phyloP scores from a whole-genome alignment of 1,140 invertebrate genomes.

The Diprion similis region DNA sequence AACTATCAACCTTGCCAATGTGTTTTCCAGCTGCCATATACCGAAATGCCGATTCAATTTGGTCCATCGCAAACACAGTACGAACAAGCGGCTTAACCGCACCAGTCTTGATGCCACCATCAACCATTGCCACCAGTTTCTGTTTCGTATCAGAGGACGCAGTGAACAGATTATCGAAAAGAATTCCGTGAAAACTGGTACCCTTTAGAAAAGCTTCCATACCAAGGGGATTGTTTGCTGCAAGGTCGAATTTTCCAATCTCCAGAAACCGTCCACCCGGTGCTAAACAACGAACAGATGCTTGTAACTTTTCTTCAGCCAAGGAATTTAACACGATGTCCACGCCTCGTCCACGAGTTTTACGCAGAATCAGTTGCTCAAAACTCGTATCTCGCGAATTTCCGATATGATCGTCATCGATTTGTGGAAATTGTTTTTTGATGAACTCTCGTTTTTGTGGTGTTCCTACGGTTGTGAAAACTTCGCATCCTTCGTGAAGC shows the following conservation, averaged over 20 bases:
- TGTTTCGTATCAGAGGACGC: slow-evolving; percentile 27
- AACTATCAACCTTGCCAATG: slow-evolving; percentile 68
- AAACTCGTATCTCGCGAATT: slow-evolving; percentile 71
- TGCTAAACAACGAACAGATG: slow-evolving; percentile 75
- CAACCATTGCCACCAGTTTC: background rate
- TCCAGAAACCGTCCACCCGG: slow-evolving; percentile 70
- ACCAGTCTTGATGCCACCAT: slow-evolving; percentile 42
- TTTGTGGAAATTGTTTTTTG: slow-evolving; percentile 73
- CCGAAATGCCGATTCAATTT: slow-evolving; percentile 62
- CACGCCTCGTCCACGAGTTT: slow-evolving; percentile 69
- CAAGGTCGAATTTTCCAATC: slow-evolving; percentile 74
- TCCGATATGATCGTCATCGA: slow-evolving; percentile 67
- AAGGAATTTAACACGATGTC: slow-evolving; percentile 74
- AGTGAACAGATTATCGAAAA: slow-evolving; percentile 79
- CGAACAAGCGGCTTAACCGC: slow-evolving; percentile 58
- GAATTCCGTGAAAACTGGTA: slow-evolving; percentile 86
- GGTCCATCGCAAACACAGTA: slow-evolving; percentile 53
- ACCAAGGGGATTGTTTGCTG: slow-evolving; percentile 66
- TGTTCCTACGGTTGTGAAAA: slow-evolving; percentile 80
- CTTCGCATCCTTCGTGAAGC: slow-evolving; percentile 71
- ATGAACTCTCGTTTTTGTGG: slow-evolving; percentile 79
- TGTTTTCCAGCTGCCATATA: slow-evolving; percentile 79
- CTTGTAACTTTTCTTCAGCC: slow-evolving; percentile 71
- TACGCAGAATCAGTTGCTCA: slow-evolving; percentile 65
- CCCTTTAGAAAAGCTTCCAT: slow-evolving; percentile 80